A percentile compares a stretch with the other conserved stretches of the same genome.
Conservation (phyloP, 1,140 invertebrate species). For the Helicoverpa armigera region DNA sequence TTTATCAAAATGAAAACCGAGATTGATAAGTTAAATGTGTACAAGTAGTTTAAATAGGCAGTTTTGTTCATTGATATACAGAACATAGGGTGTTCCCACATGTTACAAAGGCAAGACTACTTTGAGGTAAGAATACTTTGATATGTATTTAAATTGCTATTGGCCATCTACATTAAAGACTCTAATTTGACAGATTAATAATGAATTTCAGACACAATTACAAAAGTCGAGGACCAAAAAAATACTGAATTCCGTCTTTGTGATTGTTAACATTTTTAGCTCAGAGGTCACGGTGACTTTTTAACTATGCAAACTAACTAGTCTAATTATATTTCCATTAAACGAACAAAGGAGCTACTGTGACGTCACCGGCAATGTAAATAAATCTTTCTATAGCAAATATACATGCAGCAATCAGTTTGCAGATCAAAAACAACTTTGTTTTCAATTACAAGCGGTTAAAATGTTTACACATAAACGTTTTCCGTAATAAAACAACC, state of each 20-base stretch:
- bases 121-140: no score
- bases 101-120: no score
- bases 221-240: no score
- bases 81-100: no score
- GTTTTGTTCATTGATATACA: no score
- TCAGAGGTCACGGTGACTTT: not conserved
- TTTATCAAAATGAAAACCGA: not conserved
- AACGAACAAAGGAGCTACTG: conserved; percentile 15
- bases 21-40: not conserved
- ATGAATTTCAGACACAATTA: no score
- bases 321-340: conserved; percentile 32
- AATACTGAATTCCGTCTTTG: no score
- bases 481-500: conserved; percentile 60
- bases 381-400: conserved; percentile 8
- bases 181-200: no score
- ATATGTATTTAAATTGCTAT: no score
- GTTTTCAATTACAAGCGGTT: conserved; percentile 48
- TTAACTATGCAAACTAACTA: conserved; percentile 13
- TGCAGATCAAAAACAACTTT: conserved; percentile 47
- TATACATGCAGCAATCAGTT: conserved; percentile 17
- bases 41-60: no score
- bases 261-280: not conserved
- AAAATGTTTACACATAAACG: conserved; percentile 52
- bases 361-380: not conserved
- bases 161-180: no score